A percentile compares a stretch with the other conserved stretches of the same genome.
Conservation (phyloP, 1,140 invertebrate species). For the Glomeris maerens region DNA sequence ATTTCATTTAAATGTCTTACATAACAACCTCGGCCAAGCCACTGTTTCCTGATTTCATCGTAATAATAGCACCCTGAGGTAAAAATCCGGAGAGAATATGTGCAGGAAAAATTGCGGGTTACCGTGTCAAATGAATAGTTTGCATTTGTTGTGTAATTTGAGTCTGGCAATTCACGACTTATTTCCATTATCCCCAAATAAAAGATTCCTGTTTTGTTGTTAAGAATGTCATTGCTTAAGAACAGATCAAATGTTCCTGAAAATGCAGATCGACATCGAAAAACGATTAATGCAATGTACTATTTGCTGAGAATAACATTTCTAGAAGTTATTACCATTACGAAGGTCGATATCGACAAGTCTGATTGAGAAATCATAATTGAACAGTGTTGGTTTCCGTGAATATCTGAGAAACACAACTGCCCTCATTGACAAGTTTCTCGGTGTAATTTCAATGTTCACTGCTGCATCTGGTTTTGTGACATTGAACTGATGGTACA, state of each 20-base stretch:
- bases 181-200: constrained; percentile 24
- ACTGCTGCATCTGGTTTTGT: constrained; percentile 23
- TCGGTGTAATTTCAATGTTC: constrained; percentile 23
- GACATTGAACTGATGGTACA: constrained; percentile 18
- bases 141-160: constrained; percentile 23
- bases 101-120: neutral
- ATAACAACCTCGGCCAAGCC: constrained; percentile 24
- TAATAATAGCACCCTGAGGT: constrained; percentile 27
- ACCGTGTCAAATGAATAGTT: neutral
- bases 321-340: constrained; percentile 14
- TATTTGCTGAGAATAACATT: neutral
- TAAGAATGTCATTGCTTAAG: neutral
- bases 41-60: constrained; percentile 20
- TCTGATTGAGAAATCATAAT: constrained; percentile 20
- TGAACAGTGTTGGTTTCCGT: constrained; percentile 20
- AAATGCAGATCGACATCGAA: neutral
- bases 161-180: constrained; percentile 19
- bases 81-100: constrained; percentile 14
- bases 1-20: constrained; percentile 19
- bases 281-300: neutral
- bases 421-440: constrained; percentile 16
- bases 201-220: constrained; percentile 22
- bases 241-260: constrained; percentile 4
- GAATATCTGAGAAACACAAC: constrained; percentile 21
- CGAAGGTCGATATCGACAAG: constrained; percentile 14